Conservation (phyloP, 1,140 invertebrate genomes). For the Conus ventricosus region DNA sequence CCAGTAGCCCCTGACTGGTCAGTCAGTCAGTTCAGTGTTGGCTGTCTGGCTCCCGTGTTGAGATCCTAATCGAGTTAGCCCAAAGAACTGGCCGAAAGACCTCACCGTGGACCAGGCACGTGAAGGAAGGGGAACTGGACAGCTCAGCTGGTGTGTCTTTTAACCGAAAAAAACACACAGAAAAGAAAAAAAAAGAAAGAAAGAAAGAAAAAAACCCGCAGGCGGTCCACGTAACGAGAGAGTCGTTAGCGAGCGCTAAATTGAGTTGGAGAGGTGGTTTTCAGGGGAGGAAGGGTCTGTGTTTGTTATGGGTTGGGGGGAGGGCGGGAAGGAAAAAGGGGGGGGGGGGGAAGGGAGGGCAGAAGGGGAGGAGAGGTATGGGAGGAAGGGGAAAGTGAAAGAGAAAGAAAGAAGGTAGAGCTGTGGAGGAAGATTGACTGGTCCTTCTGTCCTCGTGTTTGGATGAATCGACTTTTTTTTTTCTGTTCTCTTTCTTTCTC, state of each 20-base stretch:
- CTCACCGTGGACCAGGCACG: not conserved
- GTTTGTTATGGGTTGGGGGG: too few relatives aligned
- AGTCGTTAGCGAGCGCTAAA: not conserved
- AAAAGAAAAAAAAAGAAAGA: too few relatives aligned
- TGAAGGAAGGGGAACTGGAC: too few relatives aligned
- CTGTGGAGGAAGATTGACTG: not conserved
- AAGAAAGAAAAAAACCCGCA: too few relatives aligned
- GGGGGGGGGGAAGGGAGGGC: not conserved
- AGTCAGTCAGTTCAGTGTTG: too few relatives aligned
- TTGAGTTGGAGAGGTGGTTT: not conserved
- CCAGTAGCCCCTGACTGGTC: too few relatives aligned
- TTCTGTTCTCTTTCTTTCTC: not conserved
- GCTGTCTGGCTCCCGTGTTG: not conserved
- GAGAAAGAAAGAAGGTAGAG: not conserved
- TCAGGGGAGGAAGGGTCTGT: not conserved
- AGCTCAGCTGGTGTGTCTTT: too few relatives aligned
- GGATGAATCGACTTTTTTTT: not conserved
- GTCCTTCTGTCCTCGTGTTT: not conserved
- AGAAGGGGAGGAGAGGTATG: not conserved
- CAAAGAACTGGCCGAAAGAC: not conserved
- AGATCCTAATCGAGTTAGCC: slow-evolving; percentile 2
- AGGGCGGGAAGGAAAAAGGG: not conserved
- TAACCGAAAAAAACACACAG: too few relatives aligned
- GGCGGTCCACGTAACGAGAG: not conserved
- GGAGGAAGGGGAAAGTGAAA: not conserved